phyloP scores from a whole-genome alignment of 2,888 invertebrate genomes.

The Agrilus mali region DNA sequence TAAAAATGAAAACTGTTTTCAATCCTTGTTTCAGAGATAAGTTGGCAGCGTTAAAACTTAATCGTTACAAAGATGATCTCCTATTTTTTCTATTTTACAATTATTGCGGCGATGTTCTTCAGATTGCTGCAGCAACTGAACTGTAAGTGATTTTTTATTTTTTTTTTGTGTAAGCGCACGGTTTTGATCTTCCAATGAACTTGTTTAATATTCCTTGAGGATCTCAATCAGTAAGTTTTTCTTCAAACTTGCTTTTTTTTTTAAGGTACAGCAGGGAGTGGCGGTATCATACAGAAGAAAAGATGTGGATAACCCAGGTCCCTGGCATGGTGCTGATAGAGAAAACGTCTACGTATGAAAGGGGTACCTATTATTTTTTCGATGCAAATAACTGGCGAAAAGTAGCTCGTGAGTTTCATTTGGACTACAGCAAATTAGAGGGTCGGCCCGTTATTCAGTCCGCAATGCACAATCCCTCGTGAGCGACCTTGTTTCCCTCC shows the following conservation, averaged over 20 bases:
- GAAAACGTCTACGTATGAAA: conserved; percentile 92
- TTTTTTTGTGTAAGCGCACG: background rate
- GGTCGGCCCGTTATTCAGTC: conserved; percentile 71
- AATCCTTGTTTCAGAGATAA: conserved; percentile 57
- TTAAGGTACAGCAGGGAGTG: conserved; percentile 92
- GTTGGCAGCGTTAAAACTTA: conserved; percentile 88
- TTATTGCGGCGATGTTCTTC: conserved; percentile 95
- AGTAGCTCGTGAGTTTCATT: conserved; percentile 95
- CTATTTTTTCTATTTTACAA: conserved; percentile 99
- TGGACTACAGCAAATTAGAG: conserved; percentile 98
- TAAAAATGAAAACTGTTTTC: conserved; percentile 4
- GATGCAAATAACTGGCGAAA: conserved; percentile 99
- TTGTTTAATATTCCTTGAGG: background rate
- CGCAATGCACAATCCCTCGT: conserved; percentile 26
- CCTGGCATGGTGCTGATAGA: conserved; percentile 90
- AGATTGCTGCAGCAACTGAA: conserved; percentile 94
- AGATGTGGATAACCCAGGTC: conserved; percentile 97
- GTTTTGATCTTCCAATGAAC: background rate
- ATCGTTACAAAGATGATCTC: conserved; percentile 96
- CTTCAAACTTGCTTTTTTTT: background rate
- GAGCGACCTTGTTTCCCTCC: conserved; percentile 10
- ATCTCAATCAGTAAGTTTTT: too few relatives aligned
- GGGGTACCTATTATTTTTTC: conserved; percentile 98
- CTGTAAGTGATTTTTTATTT: conserved; percentile 54
- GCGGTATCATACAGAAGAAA: conserved; percentile 99